Evolutionary conservation across 2,113 vertebrate genomes (phyloP).

Genomic region (Eurystomus gularis): DNA sequence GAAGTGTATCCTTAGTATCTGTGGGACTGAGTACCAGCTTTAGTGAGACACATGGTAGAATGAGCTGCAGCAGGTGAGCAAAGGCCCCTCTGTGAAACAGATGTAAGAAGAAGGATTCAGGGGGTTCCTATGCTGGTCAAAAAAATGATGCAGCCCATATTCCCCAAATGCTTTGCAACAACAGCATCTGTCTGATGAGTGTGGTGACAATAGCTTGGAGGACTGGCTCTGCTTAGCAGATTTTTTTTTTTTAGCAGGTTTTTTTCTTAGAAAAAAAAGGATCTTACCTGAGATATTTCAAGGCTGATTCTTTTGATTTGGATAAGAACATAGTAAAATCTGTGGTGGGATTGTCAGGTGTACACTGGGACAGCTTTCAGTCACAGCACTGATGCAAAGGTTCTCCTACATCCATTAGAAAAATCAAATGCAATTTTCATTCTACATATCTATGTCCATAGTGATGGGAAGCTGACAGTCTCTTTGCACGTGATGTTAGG

Average conservation of each 20-base stretch:
- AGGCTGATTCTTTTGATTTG: background rate
- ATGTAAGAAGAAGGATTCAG: background rate
- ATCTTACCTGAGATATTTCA: background rate
- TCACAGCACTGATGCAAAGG: background rate
- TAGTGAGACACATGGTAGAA: fast-evolving
- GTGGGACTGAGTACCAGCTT: background rate
- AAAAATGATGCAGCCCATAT: background rate
- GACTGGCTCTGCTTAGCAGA: background rate
- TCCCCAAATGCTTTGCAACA: background rate
- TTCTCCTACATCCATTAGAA: background rate
- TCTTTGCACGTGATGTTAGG: background rate
- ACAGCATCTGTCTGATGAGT: background rate
- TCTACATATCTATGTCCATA: background rate
- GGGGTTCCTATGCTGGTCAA: background rate
- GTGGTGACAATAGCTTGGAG: background rate
- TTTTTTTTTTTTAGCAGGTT: background rate
- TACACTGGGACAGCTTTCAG: background rate
- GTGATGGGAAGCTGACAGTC: background rate
- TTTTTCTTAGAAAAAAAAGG: background rate
- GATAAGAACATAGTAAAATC: background rate
- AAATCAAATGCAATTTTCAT: background rate
- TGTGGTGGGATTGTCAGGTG: background rate
- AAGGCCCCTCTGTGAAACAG: background rate
- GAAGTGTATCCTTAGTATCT: background rate
- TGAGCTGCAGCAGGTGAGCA: background rate